phyloP scores from a whole-genome alignment of 2,113 vertebrate genomes.

The Nibea albiflora region DNA sequence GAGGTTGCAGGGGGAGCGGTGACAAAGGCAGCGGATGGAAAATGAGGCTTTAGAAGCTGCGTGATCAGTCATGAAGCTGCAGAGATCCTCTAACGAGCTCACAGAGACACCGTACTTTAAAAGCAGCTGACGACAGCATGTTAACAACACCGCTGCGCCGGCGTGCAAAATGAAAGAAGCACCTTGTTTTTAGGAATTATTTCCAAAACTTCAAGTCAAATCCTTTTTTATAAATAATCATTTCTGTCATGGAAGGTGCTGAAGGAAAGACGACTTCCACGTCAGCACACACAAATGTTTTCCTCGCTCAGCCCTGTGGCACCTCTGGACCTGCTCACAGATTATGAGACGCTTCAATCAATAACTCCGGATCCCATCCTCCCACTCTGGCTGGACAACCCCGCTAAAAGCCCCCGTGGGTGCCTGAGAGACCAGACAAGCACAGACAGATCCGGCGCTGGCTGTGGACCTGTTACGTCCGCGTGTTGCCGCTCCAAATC shows the following conservation, averaged over 20 bases:
- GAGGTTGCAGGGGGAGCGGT: neutral
- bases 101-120: neutral
- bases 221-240: neutral
- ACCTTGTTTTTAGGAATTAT: neutral
- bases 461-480: slow-evolving; percentile 22
- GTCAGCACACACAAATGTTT: slow-evolving; percentile 41
- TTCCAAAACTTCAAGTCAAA: neutral
- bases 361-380: slow-evolving; percentile 53
- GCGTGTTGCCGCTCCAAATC: slow-evolving; percentile 19
- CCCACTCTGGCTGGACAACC: slow-evolving; percentile 38
- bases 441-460: neutral
- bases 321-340: slow-evolving; percentile 56
- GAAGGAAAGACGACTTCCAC: slow-evolving; percentile 57
- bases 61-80: slow-evolving; percentile 6
- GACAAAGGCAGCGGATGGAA: slow-evolving; percentile 13
- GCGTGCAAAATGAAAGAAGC: neutral
- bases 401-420: slow-evolving; percentile 42
- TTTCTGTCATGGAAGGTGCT: slow-evolving; percentile 9
- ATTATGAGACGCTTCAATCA: slow-evolving; percentile 77
- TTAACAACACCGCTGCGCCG: no score
- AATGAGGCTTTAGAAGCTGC: neutral
- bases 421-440: slow-evolving; percentile 25
- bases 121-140: no score
- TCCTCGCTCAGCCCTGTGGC: slow-evolving; percentile 44
- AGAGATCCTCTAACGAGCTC: slow-evolving; percentile 32